Percentiles rank a stretch among this genome's conserved stretches.
These are phyloP conservation scores for Hyposoter didymator DNA, from an alignment of 2,888 invertebrate genomes.

Conservation along the genomic window DNA sequence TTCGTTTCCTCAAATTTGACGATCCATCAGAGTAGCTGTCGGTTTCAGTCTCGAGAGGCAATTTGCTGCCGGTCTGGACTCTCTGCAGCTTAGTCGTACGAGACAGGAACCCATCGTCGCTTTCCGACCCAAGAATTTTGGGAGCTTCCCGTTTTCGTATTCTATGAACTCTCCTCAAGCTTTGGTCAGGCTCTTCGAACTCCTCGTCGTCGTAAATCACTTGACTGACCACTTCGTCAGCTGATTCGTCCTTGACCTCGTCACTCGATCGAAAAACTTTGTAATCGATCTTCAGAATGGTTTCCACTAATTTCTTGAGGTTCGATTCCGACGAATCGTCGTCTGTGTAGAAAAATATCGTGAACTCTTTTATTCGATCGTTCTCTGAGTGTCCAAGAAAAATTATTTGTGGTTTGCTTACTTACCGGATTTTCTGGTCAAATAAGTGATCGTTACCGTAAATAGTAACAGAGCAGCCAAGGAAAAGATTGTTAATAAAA, in stretches of 20 bases:
- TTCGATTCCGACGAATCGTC: not conserved
- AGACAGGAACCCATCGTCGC: not conserved
- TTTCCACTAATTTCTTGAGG: not conserved
- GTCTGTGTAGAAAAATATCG: conserved; percentile 7
- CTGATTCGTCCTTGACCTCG: conserved; percentile 3
- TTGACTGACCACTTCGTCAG: conserved; percentile 12
- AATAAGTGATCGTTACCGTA: conserved; percentile 44
- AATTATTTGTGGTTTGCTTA: not conserved
- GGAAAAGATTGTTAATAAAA: conserved; percentile 39
- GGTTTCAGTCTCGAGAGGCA: conserved; percentile 25
- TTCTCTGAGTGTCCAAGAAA: not conserved
- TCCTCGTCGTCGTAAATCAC: not conserved
- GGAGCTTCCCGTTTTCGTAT: conserved; percentile 36
- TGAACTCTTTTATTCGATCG: not conserved
- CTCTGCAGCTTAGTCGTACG: conserved; percentile 1
- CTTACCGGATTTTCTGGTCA: conserved; percentile 56
- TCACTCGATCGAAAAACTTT: conserved; percentile 9
- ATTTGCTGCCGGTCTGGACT: conserved; percentile 29
- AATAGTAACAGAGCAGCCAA: conserved; percentile 44
- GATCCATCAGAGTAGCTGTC: not conserved
- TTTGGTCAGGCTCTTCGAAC: not conserved
- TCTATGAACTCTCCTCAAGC: conserved; percentile 5
- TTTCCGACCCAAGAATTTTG: not conserved
- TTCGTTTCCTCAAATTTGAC: conserved; percentile 34
- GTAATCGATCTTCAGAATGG: not conserved